These are phyloP conservation scores for Sebastes cheni DNA, from an alignment of 2,797 vertebrate genomes.

Conservation along the genomic window DNA sequence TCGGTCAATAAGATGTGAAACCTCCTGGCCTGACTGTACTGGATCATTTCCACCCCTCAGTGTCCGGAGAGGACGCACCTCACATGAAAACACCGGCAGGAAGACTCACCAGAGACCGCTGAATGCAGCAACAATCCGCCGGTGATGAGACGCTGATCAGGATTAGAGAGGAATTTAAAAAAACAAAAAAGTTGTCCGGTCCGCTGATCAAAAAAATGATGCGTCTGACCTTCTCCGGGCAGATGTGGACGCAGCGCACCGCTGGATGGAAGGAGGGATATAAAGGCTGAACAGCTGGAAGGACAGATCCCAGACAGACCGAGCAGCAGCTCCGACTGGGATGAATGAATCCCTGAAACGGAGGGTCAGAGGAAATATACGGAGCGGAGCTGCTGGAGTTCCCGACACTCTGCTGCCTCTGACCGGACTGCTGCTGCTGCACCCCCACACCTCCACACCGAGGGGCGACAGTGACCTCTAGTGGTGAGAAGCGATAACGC, in stretches of 20 bases:
- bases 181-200: constrained; percentile 32
- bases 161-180: background rate
- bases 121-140: background rate
- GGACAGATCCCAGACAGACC: background rate
- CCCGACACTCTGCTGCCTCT: constrained; percentile 28
- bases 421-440: constrained; percentile 17
- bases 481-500: background rate
- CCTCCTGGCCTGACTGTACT: background rate
- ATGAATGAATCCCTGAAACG: constrained; percentile 46
- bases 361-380: constrained; percentile 48
- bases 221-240: constrained; percentile 37
- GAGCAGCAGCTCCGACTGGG: constrained; percentile 33
- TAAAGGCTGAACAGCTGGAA: background rate
- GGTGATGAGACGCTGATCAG: background rate
- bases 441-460: background rate
- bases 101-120: constrained; percentile 58
- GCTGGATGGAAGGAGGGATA: background rate
- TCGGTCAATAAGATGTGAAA: background rate
- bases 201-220: background rate
- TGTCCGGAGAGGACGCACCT: background rate
- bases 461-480: constrained; percentile 21
- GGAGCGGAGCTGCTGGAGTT: constrained; percentile 53
- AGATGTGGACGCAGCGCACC: constrained; percentile 10
- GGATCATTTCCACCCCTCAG: background rate
- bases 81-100: background rate